These are phyloP conservation scores for Pteropus alecto DNA, from an alignment of 2,113 vertebrate species.

Conservation along the genomic window DNA sequence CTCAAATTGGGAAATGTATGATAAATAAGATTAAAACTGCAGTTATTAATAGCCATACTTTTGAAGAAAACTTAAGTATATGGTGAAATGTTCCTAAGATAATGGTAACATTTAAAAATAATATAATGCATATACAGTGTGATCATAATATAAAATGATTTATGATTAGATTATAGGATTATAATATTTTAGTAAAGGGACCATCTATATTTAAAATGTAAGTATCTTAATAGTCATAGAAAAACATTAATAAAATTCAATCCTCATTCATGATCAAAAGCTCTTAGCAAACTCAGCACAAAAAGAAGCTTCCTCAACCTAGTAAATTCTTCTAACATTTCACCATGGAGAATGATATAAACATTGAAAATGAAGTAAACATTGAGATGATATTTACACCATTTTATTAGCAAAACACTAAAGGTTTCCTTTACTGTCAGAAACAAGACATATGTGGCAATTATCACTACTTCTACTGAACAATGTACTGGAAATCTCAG, in stretches of 20 bases:
- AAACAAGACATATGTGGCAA: neutral
- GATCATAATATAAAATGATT: slow-evolving; percentile 8
- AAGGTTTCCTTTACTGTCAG: neutral
- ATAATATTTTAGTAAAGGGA: neutral
- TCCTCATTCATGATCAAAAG: neutral
- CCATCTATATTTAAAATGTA: neutral
- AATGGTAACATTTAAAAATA: slow-evolving; percentile 27
- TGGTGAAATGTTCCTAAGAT: slow-evolving; percentile 3
- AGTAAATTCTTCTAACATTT: neutral
- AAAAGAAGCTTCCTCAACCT: neutral
- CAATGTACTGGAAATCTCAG: neutral
- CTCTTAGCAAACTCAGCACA: neutral
- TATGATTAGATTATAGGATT: neutral
- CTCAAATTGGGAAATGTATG: neutral
- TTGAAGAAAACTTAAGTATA: neutral
- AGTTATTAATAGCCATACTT: slow-evolving; percentile 7
- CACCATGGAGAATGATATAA: neutral
- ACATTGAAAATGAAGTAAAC: neutral
- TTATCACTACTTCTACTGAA: neutral
- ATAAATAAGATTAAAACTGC: neutral
- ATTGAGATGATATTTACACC: neutral
- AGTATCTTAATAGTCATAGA: neutral
- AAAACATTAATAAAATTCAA: slow-evolving; percentile 20
- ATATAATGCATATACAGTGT: neutral
- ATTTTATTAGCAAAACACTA: neutral